phyloP scores from a whole-genome alignment of 1,140 invertebrate genomes.

The Diorhabda elongata region DNA sequence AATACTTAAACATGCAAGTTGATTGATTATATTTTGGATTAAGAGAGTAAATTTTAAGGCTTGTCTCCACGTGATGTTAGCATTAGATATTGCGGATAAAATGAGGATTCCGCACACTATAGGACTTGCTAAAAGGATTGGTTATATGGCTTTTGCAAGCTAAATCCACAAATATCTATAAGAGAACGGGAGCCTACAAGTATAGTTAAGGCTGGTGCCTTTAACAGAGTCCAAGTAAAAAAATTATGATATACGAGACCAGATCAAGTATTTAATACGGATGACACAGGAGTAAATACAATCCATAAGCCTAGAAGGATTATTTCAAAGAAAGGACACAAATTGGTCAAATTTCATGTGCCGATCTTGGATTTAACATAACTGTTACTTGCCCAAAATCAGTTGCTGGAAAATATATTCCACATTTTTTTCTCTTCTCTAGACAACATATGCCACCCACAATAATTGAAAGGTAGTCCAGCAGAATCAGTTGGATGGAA shows the following conservation, averaged over 20 bases:
- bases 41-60: slow-evolving; percentile 29
- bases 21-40: slow-evolving; percentile 19
- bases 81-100: slow-evolving; percentile 15
- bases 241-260: slow-evolving; percentile 24
- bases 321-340: slow-evolving; percentile 44
- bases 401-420: slow-evolving; percentile 18
- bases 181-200: slow-evolving; percentile 33
- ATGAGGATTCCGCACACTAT: too few species aligned
- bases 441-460: slow-evolving; percentile 4
- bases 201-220: slow-evolving; percentile 35
- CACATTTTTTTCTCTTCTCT: slow-evolving; percentile 19
- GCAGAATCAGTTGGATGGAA: slow-evolving; percentile 10
- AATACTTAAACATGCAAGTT: slow-evolving; percentile 17
- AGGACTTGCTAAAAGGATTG: too few species aligned
- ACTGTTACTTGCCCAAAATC: slow-evolving; percentile 28
- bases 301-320: slow-evolving; percentile 45
- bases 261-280: slow-evolving; percentile 47
- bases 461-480: slow-evolving; percentile 10
- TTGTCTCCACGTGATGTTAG: slow-evolving; percentile 24
- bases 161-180: slow-evolving; percentile 19
- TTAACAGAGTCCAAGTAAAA: slow-evolving; percentile 36
- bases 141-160: too few species aligned
- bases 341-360: slow-evolving; percentile 12
- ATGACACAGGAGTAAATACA: slow-evolving; percentile 48
- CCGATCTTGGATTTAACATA: too few species aligned